Percentiles rank a stretch among this genome's conserved stretches.
phyloP scores from a whole-genome alignment of 2,888 invertebrate species.

The Chaetogeoica ovagalla region DNA sequence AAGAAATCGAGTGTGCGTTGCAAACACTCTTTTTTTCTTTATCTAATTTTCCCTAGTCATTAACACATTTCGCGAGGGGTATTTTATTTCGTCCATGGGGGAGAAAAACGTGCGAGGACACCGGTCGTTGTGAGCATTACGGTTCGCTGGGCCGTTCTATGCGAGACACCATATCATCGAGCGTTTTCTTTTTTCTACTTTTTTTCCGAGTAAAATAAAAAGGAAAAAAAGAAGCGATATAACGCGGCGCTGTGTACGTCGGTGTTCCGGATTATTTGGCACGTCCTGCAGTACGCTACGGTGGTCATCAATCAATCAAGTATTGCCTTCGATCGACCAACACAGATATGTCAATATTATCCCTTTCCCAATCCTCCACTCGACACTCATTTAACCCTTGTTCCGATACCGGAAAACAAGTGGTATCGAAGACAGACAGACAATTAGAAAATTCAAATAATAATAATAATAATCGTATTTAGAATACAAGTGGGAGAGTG shows the following conservation, averaged over 20 bases:
- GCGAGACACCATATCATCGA: too few relatives aligned
- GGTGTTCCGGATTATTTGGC: conserved; percentile 43
- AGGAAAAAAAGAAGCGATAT: too few relatives aligned
- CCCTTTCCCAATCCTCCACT: background rate
- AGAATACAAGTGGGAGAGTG: background rate
- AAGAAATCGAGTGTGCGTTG: too few relatives aligned
- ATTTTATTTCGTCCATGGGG: too few relatives aligned
- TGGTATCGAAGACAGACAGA: background rate
- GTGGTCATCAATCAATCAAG: conserved; percentile 43
- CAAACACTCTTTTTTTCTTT: too few relatives aligned
- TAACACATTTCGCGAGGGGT: too few relatives aligned
- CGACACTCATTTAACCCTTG: conserved; percentile 4
- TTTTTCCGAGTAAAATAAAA: too few relatives aligned
- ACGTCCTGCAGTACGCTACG: background rate
- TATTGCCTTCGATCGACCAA: conserved; percentile 25
- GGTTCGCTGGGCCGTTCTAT: too few relatives aligned
- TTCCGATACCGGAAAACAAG: conserved; percentile 22
- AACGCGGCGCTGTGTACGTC: background rate
- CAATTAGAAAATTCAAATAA: background rate
- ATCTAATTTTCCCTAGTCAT: too few relatives aligned
- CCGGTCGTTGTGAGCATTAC: too few relatives aligned
- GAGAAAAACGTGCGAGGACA: too few relatives aligned
- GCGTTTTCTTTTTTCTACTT: too few relatives aligned
- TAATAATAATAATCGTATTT: background rate
- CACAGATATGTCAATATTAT: conserved; percentile 40